These are phyloP conservation scores for Nomada flava DNA, from an alignment of 2,888 invertebrate species.

Conservation along the genomic window DNA sequence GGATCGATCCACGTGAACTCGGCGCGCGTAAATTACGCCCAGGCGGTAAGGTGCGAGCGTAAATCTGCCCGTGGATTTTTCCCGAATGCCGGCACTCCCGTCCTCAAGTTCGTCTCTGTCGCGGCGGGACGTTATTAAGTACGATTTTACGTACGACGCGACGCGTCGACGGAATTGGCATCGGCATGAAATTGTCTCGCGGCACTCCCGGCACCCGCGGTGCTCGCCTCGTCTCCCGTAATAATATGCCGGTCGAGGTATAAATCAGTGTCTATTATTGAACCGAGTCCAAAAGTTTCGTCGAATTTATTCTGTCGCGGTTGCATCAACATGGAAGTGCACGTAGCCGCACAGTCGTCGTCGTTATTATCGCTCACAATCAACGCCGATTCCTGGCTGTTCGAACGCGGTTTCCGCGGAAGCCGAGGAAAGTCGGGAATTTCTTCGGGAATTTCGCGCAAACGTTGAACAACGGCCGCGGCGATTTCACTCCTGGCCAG, in stretches of 20 bases:
- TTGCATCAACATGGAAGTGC: constrained; percentile 64
- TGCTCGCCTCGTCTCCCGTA: constrained; percentile 47
- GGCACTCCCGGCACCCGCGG: constrained; percentile 7
- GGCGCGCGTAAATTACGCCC: constrained; percentile 58
- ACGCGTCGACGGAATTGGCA: constrained; percentile 64
- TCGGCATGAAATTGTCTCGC: constrained; percentile 65
- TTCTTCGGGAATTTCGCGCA: background rate
- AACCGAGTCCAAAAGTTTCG: constrained; percentile 69
- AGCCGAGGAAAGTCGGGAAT: background rate
- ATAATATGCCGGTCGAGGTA: constrained; percentile 63
- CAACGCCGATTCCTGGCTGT: constrained; percentile 36
- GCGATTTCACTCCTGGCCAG: background rate
- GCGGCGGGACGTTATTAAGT: constrained; percentile 57
- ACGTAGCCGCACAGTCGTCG: constrained; percentile 1
- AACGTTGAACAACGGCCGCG: background rate
- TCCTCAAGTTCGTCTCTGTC: constrained; percentile 60
- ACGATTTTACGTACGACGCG: constrained; percentile 56
- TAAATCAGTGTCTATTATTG: constrained; percentile 72
- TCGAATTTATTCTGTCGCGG: constrained; percentile 67
- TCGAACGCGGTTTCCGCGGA: background rate
- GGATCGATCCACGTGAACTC: constrained; percentile 46
- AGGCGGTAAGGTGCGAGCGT: constrained; percentile 34
- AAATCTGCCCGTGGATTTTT: constrained; percentile 63
- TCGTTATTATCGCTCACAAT: constrained; percentile 58
- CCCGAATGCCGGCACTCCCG: constrained; percentile 22